These are phyloP conservation scores for Proterorhinus semilunaris DNA, from an alignment of 2,113 vertebrate genomes.

Conservation along the genomic window DNA sequence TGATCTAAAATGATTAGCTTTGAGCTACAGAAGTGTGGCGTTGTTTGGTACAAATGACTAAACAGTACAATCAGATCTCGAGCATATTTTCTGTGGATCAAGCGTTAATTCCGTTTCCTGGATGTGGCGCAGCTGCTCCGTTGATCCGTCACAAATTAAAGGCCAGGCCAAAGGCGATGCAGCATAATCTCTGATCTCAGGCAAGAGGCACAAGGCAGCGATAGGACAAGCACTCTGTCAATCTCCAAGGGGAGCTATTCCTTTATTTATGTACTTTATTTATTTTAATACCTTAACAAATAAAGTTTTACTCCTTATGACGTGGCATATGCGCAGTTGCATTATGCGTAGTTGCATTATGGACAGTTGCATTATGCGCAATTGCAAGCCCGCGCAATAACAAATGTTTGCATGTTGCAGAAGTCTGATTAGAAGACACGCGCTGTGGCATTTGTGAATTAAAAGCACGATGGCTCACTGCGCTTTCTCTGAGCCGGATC, in stretches of 20 bases:
- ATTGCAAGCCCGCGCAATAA: too few species aligned
- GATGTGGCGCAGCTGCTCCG: not conserved
- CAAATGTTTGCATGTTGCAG: too few species aligned
- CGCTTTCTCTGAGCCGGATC: not conserved
- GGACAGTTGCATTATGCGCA: too few species aligned
- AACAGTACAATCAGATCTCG: not conserved
- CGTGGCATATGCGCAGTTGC: too few species aligned
- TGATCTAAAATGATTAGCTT: not conserved
- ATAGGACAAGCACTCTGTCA: not conserved
- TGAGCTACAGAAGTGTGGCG: not conserved
- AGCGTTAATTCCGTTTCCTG: conserved; percentile 6
- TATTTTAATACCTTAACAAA: too few species aligned
- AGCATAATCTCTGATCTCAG: not conserved
- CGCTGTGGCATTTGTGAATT: not conserved
- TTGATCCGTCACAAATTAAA: conserved; percentile 3
- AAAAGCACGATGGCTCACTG: not conserved
- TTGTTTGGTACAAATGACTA: not conserved
- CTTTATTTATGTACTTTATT: too few species aligned
- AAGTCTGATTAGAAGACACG: not conserved
- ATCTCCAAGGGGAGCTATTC: too few species aligned
- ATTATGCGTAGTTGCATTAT: too few species aligned
- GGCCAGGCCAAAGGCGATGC: not conserved
- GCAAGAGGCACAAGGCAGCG: not conserved
- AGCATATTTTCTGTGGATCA: conserved; percentile 5
- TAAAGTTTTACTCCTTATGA: too few species aligned